These are phyloP conservation scores for Monochamus alternatus DNA, from an alignment of 2,888 invertebrate species.

Conservation along the genomic window DNA sequence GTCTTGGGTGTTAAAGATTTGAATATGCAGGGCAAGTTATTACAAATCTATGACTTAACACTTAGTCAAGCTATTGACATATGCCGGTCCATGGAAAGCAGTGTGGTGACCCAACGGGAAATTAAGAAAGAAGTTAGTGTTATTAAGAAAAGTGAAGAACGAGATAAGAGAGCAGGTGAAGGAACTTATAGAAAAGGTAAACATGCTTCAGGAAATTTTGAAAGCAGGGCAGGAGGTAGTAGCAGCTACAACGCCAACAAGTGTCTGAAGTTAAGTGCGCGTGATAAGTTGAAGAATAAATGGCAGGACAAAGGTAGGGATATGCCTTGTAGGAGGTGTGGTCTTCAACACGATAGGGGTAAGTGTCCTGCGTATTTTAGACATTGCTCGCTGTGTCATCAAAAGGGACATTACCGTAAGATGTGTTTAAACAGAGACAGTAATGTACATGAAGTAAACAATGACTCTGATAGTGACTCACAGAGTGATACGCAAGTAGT, in stretches of 20 bases:
- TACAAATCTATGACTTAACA: not conserved
- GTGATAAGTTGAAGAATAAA: not conserved
- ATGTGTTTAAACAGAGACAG: too few species aligned
- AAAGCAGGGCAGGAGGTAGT: not conserved
- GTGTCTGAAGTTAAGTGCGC: not conserved
- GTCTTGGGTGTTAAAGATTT: not conserved
- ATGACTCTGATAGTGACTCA: too few species aligned
- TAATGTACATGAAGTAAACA: too few species aligned
- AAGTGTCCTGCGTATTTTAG: constrained; percentile 22
- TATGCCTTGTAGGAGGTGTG: constrained; percentile 19
- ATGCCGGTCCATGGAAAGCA: too few species aligned
- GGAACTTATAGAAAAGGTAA: not conserved
- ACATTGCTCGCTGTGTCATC: too few species aligned
- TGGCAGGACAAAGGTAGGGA: not conserved
- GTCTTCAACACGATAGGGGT: constrained; percentile 7
- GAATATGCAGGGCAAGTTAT: not conserved
- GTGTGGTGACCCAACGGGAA: too few species aligned
- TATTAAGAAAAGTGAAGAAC: too few species aligned
- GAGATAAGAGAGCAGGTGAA: not conserved
- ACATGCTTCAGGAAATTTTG: not conserved
- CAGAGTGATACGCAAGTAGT: too few species aligned
- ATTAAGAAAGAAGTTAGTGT: too few species aligned
- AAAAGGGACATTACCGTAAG: too few species aligned
- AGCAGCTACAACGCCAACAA: too few species aligned
- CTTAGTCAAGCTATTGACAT: too few species aligned